Evolutionary conservation across 2,888 invertebrate genomes (phyloP).

Genomic region (Priocnemis perturbator): DNA sequence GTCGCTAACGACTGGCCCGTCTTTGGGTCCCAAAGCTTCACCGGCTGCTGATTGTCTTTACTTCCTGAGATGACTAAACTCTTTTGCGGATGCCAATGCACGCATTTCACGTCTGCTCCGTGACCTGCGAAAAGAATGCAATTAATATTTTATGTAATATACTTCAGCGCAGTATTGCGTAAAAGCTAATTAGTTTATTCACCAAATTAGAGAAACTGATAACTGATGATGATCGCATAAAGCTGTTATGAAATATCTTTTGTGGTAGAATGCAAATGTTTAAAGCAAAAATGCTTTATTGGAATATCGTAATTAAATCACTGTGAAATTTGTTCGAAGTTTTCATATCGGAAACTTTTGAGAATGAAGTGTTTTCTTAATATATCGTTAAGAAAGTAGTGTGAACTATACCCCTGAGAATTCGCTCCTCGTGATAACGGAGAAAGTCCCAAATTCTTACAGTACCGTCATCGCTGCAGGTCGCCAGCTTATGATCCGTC

Average conservation of each 20-base stretch:
- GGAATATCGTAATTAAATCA: no score
- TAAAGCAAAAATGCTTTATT: no score
- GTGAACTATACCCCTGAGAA: slow-evolving; percentile 82
- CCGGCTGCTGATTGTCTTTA: slow-evolving; percentile 99
- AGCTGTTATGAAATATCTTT: no score
- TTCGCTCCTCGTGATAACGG: slow-evolving; percentile 96
- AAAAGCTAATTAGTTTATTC: no score
- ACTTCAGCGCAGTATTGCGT: no score
- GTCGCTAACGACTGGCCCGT: slow-evolving; percentile 96
- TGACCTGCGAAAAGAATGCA: slow-evolving; percentile 81
- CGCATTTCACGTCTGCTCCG: slow-evolving; percentile 99
- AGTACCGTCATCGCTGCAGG: slow-evolving; percentile 99
- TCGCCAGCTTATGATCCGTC: slow-evolving; percentile 98
- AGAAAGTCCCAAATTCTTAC: slow-evolving; percentile 99
- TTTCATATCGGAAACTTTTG: no score
- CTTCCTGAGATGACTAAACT: slow-evolving; percentile 98
- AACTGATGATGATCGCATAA: no score
- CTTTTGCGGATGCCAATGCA: slow-evolving; percentile 99
- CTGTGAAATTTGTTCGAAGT: no score
- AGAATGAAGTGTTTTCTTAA: no score
- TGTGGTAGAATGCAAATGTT: no score
- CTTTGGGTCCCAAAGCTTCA: slow-evolving; percentile 99
- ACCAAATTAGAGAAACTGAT: no score
- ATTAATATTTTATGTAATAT: neutral
- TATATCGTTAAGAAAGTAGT: no score